These are phyloP conservation scores for Rugalucina vietnamica DNA, from an alignment of 2,888 invertebrate genomes.

Conservation along the genomic window DNA sequence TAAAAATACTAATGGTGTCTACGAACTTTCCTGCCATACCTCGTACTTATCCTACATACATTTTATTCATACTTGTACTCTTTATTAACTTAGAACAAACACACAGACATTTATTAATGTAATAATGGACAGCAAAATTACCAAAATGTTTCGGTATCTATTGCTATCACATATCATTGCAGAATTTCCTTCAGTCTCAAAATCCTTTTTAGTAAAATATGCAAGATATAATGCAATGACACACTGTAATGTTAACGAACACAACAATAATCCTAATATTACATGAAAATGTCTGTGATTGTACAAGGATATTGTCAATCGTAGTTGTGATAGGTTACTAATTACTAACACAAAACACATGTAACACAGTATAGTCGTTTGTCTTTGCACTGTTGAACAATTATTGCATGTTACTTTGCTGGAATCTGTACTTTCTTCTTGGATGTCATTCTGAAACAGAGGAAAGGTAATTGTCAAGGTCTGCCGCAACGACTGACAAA, in stretches of 20 bases:
- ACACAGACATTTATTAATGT: background rate
- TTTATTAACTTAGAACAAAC: too few relatives aligned
- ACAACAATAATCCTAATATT: background rate
- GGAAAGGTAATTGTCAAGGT: too few relatives aligned
- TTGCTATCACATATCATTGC: too few relatives aligned
- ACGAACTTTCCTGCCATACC: too few relatives aligned
- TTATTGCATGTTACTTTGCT: too few relatives aligned
- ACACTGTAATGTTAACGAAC: background rate
- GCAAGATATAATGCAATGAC: background rate
- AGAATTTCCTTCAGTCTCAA: background rate
- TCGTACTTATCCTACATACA: too few relatives aligned
- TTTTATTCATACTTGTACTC: too few relatives aligned
- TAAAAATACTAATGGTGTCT: too few relatives aligned
- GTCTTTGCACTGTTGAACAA: background rate
- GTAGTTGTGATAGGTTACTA: background rate
- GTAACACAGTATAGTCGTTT: background rate
- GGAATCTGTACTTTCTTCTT: too few relatives aligned
- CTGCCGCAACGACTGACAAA: too few relatives aligned
- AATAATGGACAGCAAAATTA: background rate
- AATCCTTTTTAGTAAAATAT: background rate
- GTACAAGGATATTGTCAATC: background rate
- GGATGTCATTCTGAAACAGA: too few relatives aligned
- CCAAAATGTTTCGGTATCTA: background rate
- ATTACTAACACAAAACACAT: conserved; percentile 2
- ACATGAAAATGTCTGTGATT: background rate